These are phyloP conservation scores for Falco novaeseelandiae DNA, from an alignment of 2,797 vertebrate species.

Conservation along the genomic window DNA sequence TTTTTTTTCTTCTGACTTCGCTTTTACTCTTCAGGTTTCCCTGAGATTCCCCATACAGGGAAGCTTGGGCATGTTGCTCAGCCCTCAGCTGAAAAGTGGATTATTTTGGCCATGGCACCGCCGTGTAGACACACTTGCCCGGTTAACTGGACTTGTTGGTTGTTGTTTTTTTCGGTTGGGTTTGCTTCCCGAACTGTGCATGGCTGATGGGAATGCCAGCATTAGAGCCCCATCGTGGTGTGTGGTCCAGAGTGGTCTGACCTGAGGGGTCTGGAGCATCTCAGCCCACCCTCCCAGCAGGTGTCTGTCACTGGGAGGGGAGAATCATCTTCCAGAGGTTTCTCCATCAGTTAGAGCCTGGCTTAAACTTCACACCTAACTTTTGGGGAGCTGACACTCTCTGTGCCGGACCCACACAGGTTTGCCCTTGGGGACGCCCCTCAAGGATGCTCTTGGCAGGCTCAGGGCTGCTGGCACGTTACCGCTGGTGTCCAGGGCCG, in stretches of 20 bases:
- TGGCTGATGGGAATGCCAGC: fast-evolving
- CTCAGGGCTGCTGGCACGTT: background rate
- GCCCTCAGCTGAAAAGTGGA: background rate
- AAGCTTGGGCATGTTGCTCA: background rate
- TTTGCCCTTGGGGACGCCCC: background rate
- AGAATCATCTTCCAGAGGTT: background rate
- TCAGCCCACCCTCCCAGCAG: background rate
- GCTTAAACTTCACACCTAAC: background rate
- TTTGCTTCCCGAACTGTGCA: background rate
- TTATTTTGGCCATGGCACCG: background rate
- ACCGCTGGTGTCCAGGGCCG: fast-evolving
- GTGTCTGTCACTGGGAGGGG: fast-evolving
- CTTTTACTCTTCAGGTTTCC: background rate
- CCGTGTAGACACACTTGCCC: background rate
- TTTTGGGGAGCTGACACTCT: background rate
- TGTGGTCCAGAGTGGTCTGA: background rate
- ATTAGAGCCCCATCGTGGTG: fast-evolving
- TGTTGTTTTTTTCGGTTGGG: background rate
- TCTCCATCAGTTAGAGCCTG: background rate
- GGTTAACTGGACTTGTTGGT: background rate
- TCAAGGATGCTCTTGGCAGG: background rate
- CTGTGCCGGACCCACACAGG: fast-evolving
- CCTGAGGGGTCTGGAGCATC: background rate
- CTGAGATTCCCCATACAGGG: background rate
- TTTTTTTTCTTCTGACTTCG: background rate